A percentile compares a stretch with the other conserved stretches of the same genome.
These are phyloP conservation scores for Ips typographus DNA, from an alignment of 1,140 invertebrate genomes.

Conservation along the genomic window DNA sequence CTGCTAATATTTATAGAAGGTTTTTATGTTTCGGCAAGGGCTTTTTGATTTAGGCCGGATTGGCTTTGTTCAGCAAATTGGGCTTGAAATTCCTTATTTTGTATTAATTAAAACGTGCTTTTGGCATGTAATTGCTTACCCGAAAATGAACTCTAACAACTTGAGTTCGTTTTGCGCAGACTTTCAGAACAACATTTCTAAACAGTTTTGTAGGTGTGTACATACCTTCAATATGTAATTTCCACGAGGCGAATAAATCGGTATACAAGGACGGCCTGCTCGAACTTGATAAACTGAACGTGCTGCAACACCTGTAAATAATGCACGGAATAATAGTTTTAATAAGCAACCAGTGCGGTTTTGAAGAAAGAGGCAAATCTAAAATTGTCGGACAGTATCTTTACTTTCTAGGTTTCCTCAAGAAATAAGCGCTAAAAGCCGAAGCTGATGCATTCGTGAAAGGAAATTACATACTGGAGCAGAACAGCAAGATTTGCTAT, in stretches of 20 bases:
- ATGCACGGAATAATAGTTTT: background rate
- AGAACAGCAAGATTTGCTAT: background rate
- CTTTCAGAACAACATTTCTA: slow-evolving; percentile 7
- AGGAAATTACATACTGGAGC: background rate
- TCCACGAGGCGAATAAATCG: slow-evolving; percentile 19
- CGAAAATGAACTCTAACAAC: too few species aligned
- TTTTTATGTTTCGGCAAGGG: too few species aligned
- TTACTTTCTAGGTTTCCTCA: background rate
- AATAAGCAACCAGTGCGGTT: background rate
- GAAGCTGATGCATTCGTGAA: background rate
- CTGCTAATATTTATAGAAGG: too few species aligned
- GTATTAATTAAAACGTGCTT: too few species aligned
- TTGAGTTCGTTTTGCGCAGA: background rate
- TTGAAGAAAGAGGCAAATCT: slow-evolving; percentile 2
- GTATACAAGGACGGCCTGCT: slow-evolving; percentile 5
- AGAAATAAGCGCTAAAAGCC: background rate
- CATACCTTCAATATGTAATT: slow-evolving; percentile 19
- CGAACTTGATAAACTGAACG: slow-evolving; percentile 9
- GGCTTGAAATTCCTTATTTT: too few species aligned
- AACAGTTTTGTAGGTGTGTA: slow-evolving; percentile 16
- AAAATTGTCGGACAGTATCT: background rate
- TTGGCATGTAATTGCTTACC: too few species aligned
- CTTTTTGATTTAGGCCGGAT: too few species aligned
- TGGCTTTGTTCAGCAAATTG: too few species aligned
- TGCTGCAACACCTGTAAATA: slow-evolving; percentile 11